Conservation (phyloP, 2,888 invertebrate species). For the Tribolium freemani region DNA sequence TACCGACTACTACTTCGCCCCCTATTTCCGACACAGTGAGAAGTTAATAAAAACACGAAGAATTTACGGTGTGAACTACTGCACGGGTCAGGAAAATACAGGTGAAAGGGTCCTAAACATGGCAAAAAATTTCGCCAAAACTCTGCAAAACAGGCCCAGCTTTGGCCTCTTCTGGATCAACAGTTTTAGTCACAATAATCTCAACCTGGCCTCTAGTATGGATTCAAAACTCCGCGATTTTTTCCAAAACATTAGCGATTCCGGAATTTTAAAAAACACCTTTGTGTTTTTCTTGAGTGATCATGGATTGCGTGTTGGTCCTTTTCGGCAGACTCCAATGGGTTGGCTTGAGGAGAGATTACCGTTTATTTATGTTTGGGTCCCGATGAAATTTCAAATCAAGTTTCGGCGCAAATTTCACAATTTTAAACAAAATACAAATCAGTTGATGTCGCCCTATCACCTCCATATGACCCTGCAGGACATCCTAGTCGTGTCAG, state of each 20-base stretch:
- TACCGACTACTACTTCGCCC: constrained; percentile 84
- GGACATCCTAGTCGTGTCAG: background rate
- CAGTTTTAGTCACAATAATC: constrained; percentile 80
- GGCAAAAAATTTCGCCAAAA: constrained; percentile 76
- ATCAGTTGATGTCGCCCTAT: constrained; percentile 2
- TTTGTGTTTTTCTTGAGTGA: constrained; percentile 83
- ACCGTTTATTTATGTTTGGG: constrained; percentile 80
- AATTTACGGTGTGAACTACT: constrained; percentile 70
- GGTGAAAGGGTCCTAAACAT: constrained; percentile 80
- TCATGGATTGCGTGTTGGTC: constrained; percentile 83
- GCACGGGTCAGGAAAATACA: constrained; percentile 72
- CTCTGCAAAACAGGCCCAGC: constrained; percentile 74
- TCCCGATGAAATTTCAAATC: constrained; percentile 73
- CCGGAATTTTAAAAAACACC: constrained; percentile 76
- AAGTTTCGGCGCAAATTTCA: background rate
- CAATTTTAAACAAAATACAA: background rate
- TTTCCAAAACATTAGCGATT: constrained; percentile 72
- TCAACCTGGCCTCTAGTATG: constrained; percentile 73
- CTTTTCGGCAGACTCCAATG: constrained; percentile 75
- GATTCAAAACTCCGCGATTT: constrained; percentile 70
- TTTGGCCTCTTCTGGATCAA: constrained; percentile 89
- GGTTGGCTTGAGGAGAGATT: constrained; percentile 85
- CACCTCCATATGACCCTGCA: constrained; percentile 15
- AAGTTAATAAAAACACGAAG: constrained; percentile 71
- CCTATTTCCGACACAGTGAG: constrained; percentile 79